Evolutionary conservation across 1,140 invertebrate genomes (phyloP).

Genomic region (Aphaenogaster floridana): DNA sequence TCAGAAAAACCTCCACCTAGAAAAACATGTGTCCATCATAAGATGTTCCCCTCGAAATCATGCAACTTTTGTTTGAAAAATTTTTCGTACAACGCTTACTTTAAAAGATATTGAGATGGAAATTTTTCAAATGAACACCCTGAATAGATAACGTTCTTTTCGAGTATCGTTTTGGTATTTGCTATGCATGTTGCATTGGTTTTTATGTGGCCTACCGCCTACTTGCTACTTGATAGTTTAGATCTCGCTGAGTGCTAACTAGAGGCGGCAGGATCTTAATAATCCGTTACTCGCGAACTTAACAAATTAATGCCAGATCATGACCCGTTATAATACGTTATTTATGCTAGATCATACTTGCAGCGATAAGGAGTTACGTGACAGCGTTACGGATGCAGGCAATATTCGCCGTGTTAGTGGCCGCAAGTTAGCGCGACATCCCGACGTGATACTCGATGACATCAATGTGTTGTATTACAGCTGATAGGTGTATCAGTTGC

Average conservation of each 20-base stretch:
- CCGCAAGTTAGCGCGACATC: background rate
- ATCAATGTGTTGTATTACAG: constrained; percentile 16
- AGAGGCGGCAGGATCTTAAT: background rate
- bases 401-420: constrained; percentile 20
- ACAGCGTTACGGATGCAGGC: background rate
- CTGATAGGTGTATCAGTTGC: background rate
- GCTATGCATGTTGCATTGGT: background rate
- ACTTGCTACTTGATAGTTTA: background rate
- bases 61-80: too few species aligned
- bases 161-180: background rate
- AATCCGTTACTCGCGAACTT: background rate
- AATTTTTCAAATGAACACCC: too few species aligned
- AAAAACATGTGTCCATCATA: too few species aligned
- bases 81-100: too few species aligned
- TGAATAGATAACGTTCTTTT: background rate
- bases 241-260: background rate
- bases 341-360: background rate
- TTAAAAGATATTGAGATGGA: too few species aligned
- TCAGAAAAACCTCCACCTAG: too few species aligned
- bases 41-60: too few species aligned
- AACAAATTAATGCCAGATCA: constrained; percentile 19
- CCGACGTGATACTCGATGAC: background rate
- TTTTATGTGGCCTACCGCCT: background rate
- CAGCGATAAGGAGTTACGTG: constrained; percentile 16
- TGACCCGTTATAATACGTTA: background rate